These are phyloP conservation scores for Pachyrhynchus sulphureomaculatus DNA, from an alignment of 1,140 invertebrate species.

Conservation along the genomic window DNA sequence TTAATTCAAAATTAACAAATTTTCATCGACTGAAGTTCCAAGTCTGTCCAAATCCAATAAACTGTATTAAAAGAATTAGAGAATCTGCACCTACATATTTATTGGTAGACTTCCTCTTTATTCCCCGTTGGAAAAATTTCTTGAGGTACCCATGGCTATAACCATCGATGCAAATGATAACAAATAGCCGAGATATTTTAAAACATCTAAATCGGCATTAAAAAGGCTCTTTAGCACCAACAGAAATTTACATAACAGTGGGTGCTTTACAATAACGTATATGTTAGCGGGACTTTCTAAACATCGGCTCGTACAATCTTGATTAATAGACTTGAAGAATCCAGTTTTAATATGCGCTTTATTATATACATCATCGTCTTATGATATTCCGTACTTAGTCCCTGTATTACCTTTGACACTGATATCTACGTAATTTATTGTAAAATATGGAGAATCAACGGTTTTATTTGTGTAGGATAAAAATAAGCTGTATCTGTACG, in stretches of 20 bases:
- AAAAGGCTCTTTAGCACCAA: conserved; percentile 8
- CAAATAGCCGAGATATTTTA: conserved; percentile 14
- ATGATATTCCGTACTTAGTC: conserved; percentile 13
- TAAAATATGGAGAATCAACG: background rate
- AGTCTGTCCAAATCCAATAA: no score
- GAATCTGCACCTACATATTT: no score
- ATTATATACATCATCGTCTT: conserved; percentile 11
- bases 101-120: no score
- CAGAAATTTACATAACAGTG: conserved; percentile 17
- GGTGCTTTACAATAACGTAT: conserved; percentile 16
- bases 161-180: conserved; percentile 15
- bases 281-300: conserved; percentile 20
- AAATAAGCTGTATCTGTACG: no score
- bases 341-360: conserved; percentile 18
- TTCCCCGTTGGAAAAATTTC: no score
- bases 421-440: background rate
- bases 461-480: no score
- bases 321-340: conserved; percentile 15
- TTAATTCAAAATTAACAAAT: no score
- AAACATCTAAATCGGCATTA: background rate
- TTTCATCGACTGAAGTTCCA: no score
- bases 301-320: conserved; percentile 13
- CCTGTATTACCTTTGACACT: conserved; percentile 10
- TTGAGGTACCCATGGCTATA: no score
- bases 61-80: no score